These are phyloP conservation scores for Saguinus midas DNA, from an alignment of 2,113 vertebrate genomes.

Conservation along the genomic window DNA sequence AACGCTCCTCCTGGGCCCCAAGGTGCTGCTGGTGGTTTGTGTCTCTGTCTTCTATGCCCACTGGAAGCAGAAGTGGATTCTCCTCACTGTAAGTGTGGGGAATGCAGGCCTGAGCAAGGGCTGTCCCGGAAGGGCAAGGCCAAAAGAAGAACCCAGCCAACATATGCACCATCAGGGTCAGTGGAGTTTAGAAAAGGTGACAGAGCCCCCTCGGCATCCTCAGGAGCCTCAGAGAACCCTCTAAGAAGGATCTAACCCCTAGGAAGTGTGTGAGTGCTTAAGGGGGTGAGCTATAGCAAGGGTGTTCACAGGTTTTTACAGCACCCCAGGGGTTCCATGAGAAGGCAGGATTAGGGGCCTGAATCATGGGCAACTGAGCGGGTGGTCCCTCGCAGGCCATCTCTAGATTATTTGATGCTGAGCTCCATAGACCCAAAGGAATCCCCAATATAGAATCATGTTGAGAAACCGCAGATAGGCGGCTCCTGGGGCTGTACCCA, in stretches of 20 bases:
- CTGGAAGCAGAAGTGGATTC: neutral
- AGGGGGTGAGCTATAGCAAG: neutral
- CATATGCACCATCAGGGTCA: fast-evolving
- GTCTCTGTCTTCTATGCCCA: neutral
- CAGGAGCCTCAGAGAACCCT: neutral
- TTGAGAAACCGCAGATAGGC: neutral
- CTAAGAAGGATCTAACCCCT: neutral
- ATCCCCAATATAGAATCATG: neutral
- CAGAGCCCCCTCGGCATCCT: fast-evolving
- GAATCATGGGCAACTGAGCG: neutral
- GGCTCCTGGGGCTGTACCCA: neutral
- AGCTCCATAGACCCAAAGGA: neutral
- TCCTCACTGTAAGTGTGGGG: neutral
- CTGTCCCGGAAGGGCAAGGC: too few species aligned
- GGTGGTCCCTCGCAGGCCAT: neutral
- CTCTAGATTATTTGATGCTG: neutral
- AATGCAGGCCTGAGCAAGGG: neutral
- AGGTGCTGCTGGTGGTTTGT: neutral
- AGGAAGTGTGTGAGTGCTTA: neutral
- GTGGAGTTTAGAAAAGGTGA: neutral
- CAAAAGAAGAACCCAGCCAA: fast-evolving
- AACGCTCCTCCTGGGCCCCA: neutral
- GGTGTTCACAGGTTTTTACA: neutral
- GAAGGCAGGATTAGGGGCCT: fast-evolving
- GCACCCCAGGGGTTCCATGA: neutral